Conservation (phyloP, 2,113 vertebrate species). For the Cyanistes caeruleus region DNA sequence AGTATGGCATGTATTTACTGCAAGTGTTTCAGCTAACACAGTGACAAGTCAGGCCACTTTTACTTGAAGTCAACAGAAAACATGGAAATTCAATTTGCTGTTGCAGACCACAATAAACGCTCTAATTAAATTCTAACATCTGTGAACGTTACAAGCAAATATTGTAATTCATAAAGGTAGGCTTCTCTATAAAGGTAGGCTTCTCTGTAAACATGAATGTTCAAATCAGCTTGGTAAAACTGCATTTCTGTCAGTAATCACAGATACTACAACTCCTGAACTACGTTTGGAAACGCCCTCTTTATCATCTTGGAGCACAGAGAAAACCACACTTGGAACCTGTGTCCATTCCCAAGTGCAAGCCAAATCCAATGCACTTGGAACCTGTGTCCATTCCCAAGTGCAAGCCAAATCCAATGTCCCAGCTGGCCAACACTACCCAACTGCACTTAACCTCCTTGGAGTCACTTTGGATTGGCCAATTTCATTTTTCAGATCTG, state of each 20-base stretch:
- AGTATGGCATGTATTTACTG: neutral
- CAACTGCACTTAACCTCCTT: neutral
- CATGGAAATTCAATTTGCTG: neutral
- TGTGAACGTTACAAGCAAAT: neutral
- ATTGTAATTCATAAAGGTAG: neutral
- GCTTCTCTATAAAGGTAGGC: neutral
- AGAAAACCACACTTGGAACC: neutral
- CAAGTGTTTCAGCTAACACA: neutral
- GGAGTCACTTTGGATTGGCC: rapidly evolving
- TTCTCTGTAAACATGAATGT: neutral
- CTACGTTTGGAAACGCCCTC: neutral
- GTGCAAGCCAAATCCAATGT: neutral
- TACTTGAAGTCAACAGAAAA: neutral
- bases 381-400: neutral
- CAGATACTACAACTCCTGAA: neutral
- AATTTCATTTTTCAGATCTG: neutral
- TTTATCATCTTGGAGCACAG: neutral
- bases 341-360: neutral
- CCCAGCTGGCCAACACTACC: neutral
- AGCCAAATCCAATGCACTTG: neutral
- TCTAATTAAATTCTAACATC: neutral
- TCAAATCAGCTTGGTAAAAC: neutral
- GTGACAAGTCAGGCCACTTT: neutral
- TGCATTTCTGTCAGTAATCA: neutral
- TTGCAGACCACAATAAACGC: neutral